A percentile compares a stretch with the other conserved stretches of the same genome.
Evolutionary conservation across 2,888 invertebrate genomes (phyloP).

Genomic region (Pyralis farinalis): DNA sequence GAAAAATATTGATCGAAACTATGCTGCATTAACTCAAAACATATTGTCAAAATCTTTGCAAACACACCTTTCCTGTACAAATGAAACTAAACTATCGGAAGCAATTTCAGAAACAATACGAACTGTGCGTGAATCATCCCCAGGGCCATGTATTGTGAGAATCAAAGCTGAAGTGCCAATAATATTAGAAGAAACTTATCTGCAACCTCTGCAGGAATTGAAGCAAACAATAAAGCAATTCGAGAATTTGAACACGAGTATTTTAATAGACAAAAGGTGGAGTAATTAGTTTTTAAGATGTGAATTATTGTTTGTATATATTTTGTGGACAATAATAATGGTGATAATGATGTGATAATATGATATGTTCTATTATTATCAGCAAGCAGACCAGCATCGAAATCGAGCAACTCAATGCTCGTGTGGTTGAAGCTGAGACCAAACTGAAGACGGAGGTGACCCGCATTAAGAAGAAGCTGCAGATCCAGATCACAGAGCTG

Average conservation of each 20-base stretch:
- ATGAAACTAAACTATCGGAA: slow-evolving; percentile 38
- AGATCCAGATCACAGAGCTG: slow-evolving; percentile 97
- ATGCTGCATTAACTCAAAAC: slow-evolving; percentile 36
- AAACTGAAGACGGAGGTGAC: slow-evolving; percentile 97
- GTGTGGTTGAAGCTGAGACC: slow-evolving; percentile 97
- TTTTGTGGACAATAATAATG: background rate
- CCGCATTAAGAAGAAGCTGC: slow-evolving; percentile 99
- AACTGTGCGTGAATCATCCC: slow-evolving; percentile 48
- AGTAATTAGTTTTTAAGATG: background rate
- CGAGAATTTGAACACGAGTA: slow-evolving; percentile 80
- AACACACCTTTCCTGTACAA: slow-evolving; percentile 31
- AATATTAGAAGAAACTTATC: slow-evolving; percentile 75
- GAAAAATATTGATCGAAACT: slow-evolving; percentile 35
- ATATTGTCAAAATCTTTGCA: slow-evolving; percentile 37
- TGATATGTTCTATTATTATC: slow-evolving; percentile 30
- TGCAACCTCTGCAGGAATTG: slow-evolving; percentile 62
- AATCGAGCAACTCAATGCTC: slow-evolving; percentile 97
- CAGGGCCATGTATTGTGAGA: slow-evolving; percentile 54
- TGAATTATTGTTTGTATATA: no score
- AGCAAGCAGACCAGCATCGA: slow-evolving; percentile 99
- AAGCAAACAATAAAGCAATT: slow-evolving; percentile 83
- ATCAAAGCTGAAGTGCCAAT: slow-evolving; percentile 55
- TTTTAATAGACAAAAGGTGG: slow-evolving; percentile 85
- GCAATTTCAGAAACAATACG: slow-evolving; percentile 46
- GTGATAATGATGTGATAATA: background rate